These are phyloP conservation scores for Scolopax mira DNA, from an alignment of 2,113 vertebrate species.

Conservation along the genomic window DNA sequence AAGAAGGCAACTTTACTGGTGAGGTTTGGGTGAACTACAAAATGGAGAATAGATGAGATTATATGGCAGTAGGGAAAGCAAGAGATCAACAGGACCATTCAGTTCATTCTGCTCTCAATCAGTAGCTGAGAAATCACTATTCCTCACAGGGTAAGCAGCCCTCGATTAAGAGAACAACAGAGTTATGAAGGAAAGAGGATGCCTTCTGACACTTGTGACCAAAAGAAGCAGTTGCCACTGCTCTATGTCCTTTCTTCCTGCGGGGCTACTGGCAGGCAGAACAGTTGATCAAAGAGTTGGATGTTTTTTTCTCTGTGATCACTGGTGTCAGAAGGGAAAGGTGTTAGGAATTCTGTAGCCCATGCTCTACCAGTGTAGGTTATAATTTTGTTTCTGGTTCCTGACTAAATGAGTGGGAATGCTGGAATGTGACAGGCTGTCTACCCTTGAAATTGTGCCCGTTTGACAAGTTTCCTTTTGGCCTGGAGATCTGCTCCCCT, in stretches of 20 bases:
- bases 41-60: neutral
- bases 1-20: neutral
- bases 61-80: neutral
- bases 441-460: neutral
- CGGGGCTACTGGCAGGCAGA: neutral
- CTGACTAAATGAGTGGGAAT: neutral
- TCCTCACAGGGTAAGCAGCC: neutral
- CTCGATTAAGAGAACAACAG: neutral
- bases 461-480: neutral
- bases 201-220: neutral
- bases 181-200: neutral
- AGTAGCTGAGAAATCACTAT: neutral
- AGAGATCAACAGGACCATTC: neutral
- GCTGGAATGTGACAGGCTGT: neutral
- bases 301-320: neutral
- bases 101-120: neutral
- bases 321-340: neutral
- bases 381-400: neutral
- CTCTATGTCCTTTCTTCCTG: neutral
- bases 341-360: neutral
- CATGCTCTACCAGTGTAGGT: fast-evolving
- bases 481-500: neutral
- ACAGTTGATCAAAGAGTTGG: neutral
- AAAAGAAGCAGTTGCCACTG: neutral
- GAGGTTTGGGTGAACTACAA: neutral